Percentiles rank a stretch among this genome's conserved stretches.
Evolutionary conservation across 35 echinoderm and acorn worm species (phyloP).

Genomic region (Anneissia japonica): DNA sequence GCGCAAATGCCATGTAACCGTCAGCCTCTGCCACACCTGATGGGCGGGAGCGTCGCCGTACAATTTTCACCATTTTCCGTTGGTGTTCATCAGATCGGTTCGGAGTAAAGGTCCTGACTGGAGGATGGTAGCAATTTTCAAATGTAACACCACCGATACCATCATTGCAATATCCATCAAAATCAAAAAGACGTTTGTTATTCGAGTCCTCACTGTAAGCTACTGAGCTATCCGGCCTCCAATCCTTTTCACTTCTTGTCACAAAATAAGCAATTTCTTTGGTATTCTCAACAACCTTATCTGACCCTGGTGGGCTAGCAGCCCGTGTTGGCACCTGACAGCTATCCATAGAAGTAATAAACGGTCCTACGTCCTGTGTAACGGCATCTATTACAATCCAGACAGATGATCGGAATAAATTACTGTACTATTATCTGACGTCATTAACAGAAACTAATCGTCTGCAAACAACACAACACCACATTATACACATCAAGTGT

Average conservation of each 20-base stretch:
- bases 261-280: not conserved
- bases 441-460: too few relatives aligned
- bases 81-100: not conserved
- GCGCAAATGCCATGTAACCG: not conserved
- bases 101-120: not conserved
- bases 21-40: not conserved
- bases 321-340: not conserved
- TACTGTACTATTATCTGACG: too few relatives aligned
- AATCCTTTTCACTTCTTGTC: not conserved
- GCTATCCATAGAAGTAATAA: not conserved
- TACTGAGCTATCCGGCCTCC: not conserved
- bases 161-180: not conserved
- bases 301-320: not conserved
- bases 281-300: not conserved
- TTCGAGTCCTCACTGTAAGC: not conserved
- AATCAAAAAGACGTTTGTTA: not conserved
- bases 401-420: too few relatives aligned
- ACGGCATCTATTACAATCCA: not conserved
- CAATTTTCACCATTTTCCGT: not conserved
- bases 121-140: not conserved
- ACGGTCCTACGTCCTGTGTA: not conserved
- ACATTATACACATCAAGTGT: too few relatives aligned
- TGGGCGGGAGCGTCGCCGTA: not conserved
- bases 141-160: not conserved
- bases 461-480: too few relatives aligned